A percentile compares a stretch with the other conserved stretches of the same genome.
Conservation (phyloP, 2,113 vertebrate genomes). For the Donacobius atricapilla region DNA sequence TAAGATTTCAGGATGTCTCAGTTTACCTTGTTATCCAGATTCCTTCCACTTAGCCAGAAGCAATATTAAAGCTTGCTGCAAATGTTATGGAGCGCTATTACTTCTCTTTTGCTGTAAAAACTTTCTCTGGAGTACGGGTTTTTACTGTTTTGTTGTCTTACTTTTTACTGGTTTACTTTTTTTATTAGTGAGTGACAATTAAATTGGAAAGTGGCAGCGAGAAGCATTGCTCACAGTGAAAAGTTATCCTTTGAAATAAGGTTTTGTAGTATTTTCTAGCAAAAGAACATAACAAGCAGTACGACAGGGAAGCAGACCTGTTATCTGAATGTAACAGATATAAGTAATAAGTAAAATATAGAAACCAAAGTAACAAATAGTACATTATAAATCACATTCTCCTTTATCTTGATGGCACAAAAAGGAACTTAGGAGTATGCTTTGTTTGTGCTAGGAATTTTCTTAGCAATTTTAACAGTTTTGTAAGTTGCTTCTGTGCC, state of each 20-base stretch:
- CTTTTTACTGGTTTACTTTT: not conserved
- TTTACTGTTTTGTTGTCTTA: not conserved
- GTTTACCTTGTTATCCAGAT: not conserved
- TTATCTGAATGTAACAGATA: not conserved
- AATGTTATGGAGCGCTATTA: not conserved
- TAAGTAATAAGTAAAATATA: not conserved
- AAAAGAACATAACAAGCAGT: not conserved
- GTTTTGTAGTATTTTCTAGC: not conserved
- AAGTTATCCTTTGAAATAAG: not conserved
- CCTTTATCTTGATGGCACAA: not conserved
- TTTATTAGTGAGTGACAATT: not conserved
- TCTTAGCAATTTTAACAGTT: not conserved
- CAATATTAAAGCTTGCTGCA: not conserved
- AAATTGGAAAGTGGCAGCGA: rapidly evolving
- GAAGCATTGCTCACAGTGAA: not conserved
- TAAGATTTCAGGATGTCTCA: not conserved
- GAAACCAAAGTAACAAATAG: not conserved
- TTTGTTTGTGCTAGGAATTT: not conserved
- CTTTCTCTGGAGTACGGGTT: not conserved
- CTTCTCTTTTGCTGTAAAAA: not conserved
- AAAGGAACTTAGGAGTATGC: not conserved
- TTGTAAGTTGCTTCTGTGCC: not conserved
- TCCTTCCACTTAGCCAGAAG: not conserved
- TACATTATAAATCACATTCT: not conserved
- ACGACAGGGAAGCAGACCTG: not conserved